Conservation (phyloP, 2,888 invertebrate genomes). For the Phragmatobia fuliginosa region DNA sequence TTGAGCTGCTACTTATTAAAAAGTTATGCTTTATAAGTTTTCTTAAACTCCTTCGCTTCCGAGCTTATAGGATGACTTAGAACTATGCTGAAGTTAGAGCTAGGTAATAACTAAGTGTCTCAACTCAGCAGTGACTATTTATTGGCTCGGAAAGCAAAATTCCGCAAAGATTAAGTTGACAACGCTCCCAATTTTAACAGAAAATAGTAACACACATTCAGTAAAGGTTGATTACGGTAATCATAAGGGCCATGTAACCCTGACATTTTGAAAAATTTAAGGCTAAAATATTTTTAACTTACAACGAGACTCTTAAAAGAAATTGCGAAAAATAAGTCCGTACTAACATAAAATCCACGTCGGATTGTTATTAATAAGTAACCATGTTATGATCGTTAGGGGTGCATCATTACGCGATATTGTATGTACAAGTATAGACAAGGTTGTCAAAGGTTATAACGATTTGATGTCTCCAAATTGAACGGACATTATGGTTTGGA, state of each 20-base stretch:
- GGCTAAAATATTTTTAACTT: no score
- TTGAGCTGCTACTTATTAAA: not conserved
- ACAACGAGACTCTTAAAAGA: no score
- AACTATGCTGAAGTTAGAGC: not conserved
- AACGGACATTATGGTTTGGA: conserved; percentile 18
- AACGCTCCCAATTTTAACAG: not conserved
- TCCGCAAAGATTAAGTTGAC: not conserved
- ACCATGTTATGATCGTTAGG: conserved; percentile 12
- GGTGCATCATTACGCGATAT: conserved; percentile 17
- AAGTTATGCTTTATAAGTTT: no score
- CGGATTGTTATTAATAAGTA: conserved; percentile 12
- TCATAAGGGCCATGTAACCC: not conserved
- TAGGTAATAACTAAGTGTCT: not conserved
- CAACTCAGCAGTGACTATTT: no score
- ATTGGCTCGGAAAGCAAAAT: not conserved
- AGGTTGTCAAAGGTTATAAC: conserved; percentile 15
- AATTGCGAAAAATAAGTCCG: not conserved
- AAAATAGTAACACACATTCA: not conserved
- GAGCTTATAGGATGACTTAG: not conserved
- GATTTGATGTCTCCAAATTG: conserved; percentile 20
- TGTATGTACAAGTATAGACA: conserved; percentile 12
- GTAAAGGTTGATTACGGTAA: not conserved
- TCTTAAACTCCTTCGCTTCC: not conserved
- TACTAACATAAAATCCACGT: not conserved
- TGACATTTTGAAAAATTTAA: not conserved